Evolutionary conservation across 2,797 vertebrate species (phyloP), one percentile per base, ranked within the genome.

Genomic region (Thaleichthys pacificus): DNA sequence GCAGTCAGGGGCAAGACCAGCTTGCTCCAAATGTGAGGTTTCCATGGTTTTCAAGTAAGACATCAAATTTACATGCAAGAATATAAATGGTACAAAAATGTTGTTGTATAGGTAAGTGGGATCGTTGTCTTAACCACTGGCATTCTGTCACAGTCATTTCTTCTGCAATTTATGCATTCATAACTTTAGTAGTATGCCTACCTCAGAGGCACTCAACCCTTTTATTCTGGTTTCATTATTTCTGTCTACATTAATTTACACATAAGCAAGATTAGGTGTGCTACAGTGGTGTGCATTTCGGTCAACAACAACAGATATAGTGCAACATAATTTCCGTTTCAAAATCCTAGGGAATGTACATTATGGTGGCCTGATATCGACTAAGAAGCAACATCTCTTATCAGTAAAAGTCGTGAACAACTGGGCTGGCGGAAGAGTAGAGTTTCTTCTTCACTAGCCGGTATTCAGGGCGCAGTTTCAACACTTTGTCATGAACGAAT

Each of bases 361-460:
- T 63, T 54, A 11, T 3, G 21, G 35, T 32, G 17, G 66, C 47
- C 24, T 24, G 14, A 24, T 42, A n/a, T 22, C 49, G 24, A 19
- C n/a, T 30, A 9, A 62, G 47, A 11, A 71, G 2, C 11, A 3
- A 3, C 2, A 47, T 1, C 65, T 30, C 19, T 9, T 5, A 0
- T 28, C 17, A 91, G 73, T 74, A 79, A 76, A 87, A 93, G 0
- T 93, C 86, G 4, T 89, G 85, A 49, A 93, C 68, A 32, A 92
- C 84, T 0, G 93, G 92, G 56, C 84, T 92, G 38, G 89, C 92
- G 0, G 93, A 92, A 1, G 93, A 94, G 81, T 94, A 94, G 4
- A 95, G 92, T 80, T 95, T 95, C 82, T 86, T 89, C 86, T 95
- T 95, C 61, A 95, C 86, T 75, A 95, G 87, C n/a, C 88, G 78